phyloP scores from a whole-genome alignment of 2,797 vertebrate genomes.

The Tenualosa thibaudeaui region DNA sequence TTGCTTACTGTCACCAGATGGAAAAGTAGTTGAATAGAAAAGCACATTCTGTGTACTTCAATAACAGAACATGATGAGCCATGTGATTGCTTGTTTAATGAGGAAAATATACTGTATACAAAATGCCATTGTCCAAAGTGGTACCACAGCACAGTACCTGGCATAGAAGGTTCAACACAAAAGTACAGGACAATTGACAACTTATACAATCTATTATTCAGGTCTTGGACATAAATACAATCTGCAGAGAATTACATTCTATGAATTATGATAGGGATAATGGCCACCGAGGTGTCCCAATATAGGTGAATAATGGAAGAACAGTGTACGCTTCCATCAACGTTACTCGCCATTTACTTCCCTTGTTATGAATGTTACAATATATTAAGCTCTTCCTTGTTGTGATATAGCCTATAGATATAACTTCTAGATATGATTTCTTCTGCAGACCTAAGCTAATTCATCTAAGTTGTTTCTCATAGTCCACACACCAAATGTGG shows the following conservation, averaged over 20 bases:
- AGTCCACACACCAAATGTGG: background rate
- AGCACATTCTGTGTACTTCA: too few relatives aligned
- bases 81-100: background rate
- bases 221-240: background rate
- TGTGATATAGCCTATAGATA: background rate
- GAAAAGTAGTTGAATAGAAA: too few relatives aligned
- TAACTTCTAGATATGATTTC: background rate
- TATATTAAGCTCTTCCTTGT: background rate
- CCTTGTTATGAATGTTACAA: background rate
- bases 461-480: background rate
- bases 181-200: background rate
- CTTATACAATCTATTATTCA: background rate
- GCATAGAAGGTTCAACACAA: too few relatives aligned
- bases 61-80: background rate
- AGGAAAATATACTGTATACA: background rate
- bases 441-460: background rate
- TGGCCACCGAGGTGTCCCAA: too few relatives aligned
- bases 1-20: background rate
- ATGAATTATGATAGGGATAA: background rate
- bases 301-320: too few relatives aligned
- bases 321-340: too few relatives aligned
- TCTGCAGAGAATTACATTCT: background rate
- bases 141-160: too few relatives aligned
- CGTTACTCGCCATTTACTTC: background rate
- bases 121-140: too few relatives aligned